phyloP scores from a whole-genome alignment of 1,140 invertebrate genomes.

The Zaprionus gabonicus region DNA sequence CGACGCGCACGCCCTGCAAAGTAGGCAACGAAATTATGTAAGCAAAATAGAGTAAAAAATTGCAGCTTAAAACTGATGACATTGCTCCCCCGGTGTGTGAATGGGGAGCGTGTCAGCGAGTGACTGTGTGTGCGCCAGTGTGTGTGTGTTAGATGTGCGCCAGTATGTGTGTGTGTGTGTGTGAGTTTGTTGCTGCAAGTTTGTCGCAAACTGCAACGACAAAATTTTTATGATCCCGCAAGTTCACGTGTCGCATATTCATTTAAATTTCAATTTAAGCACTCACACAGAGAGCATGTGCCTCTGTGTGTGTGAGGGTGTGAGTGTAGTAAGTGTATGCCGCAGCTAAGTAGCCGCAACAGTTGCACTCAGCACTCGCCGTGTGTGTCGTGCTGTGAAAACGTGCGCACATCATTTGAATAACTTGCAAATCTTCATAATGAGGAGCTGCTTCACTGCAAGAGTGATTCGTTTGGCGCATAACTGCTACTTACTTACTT shows the following conservation, averaged over 20 bases:
- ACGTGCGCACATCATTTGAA: slow-evolving; percentile 46
- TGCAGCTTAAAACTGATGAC: slow-evolving; percentile 42
- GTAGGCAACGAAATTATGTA: slow-evolving; percentile 43
- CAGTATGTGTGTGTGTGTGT: background rate
- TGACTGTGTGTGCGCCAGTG: background rate
- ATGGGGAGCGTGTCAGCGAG: background rate
- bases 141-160: background rate
- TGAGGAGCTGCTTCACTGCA: background rate
- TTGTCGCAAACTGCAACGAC: slow-evolving; percentile 32
- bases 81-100: slow-evolving; percentile 16
- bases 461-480: slow-evolving; percentile 17
- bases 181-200: slow-evolving; percentile 24
- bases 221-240: slow-evolving; percentile 26
- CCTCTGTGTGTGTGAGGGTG: background rate
- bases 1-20: slow-evolving; percentile 16
- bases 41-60: slow-evolving; percentile 13
- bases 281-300: background rate
- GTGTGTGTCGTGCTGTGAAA: slow-evolving; percentile 11
- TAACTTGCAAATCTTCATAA: slow-evolving; percentile 40
- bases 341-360: slow-evolving; percentile 44
- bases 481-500: background rate
- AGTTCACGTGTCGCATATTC: slow-evolving; percentile 46
- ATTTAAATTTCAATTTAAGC: slow-evolving; percentile 71
- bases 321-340: slow-evolving; percentile 36
- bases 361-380: slow-evolving; percentile 31